Conservation (phyloP, 2,888 invertebrate species). For the Callinectes sapidus region DNA sequence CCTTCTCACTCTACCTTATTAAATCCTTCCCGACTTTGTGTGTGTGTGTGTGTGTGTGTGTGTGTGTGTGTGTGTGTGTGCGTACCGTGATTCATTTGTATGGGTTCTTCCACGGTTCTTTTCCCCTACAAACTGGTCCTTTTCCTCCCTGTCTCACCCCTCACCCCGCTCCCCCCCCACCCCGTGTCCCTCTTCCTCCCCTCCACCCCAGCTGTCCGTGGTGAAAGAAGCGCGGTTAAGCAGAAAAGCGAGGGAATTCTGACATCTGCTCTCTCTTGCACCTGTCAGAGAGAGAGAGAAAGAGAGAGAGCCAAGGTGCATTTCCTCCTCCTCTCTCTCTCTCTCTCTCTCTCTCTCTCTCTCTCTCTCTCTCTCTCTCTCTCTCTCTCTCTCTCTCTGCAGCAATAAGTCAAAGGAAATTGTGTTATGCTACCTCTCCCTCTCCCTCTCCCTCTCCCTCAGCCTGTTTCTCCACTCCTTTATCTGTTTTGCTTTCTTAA, state of each 20-base stretch:
- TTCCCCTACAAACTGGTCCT: neutral
- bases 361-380: neutral
- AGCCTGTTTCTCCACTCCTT: neutral
- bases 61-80: neutral
- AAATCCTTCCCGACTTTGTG: too few relatives aligned
- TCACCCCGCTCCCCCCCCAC: neutral
- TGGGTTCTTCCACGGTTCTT: neutral
- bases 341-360: neutral
- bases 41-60: too few relatives aligned
- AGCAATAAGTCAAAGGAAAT: neutral
- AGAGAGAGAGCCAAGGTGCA: neutral
- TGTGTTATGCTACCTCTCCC: neutral
- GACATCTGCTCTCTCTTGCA: neutral
- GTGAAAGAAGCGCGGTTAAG: neutral
- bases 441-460: neutral
- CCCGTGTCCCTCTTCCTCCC: neutral
- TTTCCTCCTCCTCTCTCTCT: neutral
- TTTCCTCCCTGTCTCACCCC: neutral
- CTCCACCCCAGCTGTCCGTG: neutral
- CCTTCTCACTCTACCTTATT: too few relatives aligned
- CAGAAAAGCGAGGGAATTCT: neutral
- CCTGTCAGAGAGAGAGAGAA: neutral
- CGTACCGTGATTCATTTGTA: neutral
- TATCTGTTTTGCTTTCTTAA: slow-evolving; percentile 31
- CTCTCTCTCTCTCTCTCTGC: neutral